Conservation (phyloP, 2,113 vertebrate species). For the Malurus melanocephalus region DNA sequence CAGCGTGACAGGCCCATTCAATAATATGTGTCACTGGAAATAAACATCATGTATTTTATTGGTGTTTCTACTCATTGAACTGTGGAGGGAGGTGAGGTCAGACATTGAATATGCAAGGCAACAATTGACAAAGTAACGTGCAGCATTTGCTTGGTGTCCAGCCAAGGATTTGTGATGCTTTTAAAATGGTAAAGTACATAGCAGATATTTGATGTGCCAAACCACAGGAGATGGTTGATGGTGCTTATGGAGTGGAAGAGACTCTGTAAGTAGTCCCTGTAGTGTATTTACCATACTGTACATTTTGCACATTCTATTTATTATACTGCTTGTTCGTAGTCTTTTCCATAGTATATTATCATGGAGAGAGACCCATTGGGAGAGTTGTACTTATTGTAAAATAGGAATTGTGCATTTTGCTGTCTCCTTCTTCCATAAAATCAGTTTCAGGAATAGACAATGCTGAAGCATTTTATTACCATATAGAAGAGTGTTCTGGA, state of each 20-base stretch:
- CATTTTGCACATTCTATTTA: slow-evolving; percentile 46
- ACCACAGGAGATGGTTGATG: slow-evolving; percentile 47
- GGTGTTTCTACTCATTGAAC: not conserved
- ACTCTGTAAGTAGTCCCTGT: slow-evolving; percentile 17
- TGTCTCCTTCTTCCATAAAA: not conserved
- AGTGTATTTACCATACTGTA: slow-evolving; percentile 33
- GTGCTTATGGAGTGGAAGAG: slow-evolving; percentile 18
- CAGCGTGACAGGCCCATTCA: not conserved
- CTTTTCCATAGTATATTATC: slow-evolving; percentile 4
- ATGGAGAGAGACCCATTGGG: not conserved
- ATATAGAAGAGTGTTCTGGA: not conserved
- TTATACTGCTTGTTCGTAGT: slow-evolving; percentile 4
- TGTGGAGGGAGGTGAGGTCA: slow-evolving; percentile 37
- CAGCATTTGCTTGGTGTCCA: slow-evolving; percentile 28
- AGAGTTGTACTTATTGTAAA: not conserved
- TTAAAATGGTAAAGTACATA: slow-evolving; percentile 37
- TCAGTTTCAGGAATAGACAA: not conserved
- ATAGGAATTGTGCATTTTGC: not conserved
- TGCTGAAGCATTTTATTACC: not conserved
- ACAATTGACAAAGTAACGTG: slow-evolving; percentile 16
- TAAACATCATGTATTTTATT: slow-evolving; percentile 5
- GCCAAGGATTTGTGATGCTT: slow-evolving; percentile 26
- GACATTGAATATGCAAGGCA: slow-evolving; percentile 1
- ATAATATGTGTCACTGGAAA: slow-evolving; percentile 2
- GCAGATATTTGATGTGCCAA: slow-evolving; percentile 37